phyloP scores from a whole-genome alignment of 2,797 vertebrate genomes.

The Gallinago stenura region DNA sequence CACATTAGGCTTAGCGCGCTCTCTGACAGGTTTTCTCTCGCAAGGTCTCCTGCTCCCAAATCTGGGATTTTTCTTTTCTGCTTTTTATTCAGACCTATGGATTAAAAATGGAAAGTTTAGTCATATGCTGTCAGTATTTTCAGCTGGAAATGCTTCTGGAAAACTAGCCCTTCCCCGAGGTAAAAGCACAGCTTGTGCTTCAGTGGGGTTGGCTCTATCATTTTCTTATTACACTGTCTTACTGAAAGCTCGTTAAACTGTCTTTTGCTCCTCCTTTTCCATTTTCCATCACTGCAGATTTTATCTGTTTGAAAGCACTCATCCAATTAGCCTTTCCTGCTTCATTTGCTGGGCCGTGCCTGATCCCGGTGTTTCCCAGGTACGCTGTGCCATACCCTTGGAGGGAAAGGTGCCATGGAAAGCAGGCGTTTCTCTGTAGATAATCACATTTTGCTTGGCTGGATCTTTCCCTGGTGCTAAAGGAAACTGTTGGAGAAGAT shows the following conservation, averaged over 20 bases:
- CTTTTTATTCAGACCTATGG: slow-evolving; percentile 60
- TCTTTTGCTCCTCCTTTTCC: not conserved
- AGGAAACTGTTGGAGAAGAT: not conserved
- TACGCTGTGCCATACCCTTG: not conserved
- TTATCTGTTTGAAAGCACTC: slow-evolving; percentile 37
- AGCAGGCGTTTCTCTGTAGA: not conserved
- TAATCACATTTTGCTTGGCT: not conserved
- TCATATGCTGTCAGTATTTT: not conserved
- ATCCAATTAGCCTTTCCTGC: not conserved
- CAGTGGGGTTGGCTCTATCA: not conserved
- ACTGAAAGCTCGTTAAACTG: slow-evolving; percentile 43
- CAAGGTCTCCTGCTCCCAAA: slow-evolving; percentile 52
- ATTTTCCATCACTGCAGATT: slow-evolving; percentile 37
- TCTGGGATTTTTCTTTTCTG: slow-evolving; percentile 51
- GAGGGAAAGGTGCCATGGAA: not conserved
- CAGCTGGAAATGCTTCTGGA: not conserved
- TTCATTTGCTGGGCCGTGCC: not conserved
- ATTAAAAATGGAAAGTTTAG: slow-evolving; percentile 65
- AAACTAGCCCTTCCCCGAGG: not conserved
- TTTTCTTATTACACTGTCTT: not conserved
- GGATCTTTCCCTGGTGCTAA: not conserved
- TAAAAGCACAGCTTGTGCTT: not conserved
- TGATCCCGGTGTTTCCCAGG: not conserved
- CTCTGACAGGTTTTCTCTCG: slow-evolving; percentile 57
- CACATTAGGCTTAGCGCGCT: slow-evolving; percentile 66